Evolutionary conservation across 2,888 invertebrate species (phyloP).

Genomic region (Rotaria macrura): DNA sequence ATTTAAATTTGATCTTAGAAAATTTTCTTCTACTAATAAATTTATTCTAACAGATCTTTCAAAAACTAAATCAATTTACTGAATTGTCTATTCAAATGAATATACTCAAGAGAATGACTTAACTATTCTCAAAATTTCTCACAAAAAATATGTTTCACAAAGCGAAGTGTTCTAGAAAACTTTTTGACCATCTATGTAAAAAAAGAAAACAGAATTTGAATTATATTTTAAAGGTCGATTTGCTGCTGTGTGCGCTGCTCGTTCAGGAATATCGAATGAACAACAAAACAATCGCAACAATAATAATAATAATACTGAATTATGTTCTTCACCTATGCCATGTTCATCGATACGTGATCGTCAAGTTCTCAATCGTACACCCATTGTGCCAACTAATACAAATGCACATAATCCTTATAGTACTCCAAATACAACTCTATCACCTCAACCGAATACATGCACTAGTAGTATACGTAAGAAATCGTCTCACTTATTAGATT

Average conservation of each 20-base stretch:
- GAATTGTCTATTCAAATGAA: no score
- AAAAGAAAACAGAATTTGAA: no score
- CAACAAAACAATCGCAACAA: neutral
- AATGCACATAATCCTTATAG: neutral
- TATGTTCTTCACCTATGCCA: neutral
- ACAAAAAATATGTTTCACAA: no score
- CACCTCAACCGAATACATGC: neutral
- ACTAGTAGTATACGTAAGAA: neutral
- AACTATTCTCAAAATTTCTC: no score
- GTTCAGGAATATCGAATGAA: neutral
- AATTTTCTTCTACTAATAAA: no score
- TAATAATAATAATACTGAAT: neutral
- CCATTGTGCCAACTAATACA: neutral
- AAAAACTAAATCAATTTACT: no score
- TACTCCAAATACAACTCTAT: neutral
- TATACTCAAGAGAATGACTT: no score
- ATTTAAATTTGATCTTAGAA: no score
- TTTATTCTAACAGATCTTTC: no score
- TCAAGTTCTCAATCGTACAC: neutral
- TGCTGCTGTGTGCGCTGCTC: slow-evolving; percentile 18
- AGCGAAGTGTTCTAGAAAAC: no score
- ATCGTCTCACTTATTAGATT: no score
- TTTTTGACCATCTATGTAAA: neutral
- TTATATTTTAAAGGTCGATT: neutral
- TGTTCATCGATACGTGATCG: neutral